phyloP scores from a whole-genome alignment of 2,888 invertebrate genomes.

The Protonemura montana region DNA sequence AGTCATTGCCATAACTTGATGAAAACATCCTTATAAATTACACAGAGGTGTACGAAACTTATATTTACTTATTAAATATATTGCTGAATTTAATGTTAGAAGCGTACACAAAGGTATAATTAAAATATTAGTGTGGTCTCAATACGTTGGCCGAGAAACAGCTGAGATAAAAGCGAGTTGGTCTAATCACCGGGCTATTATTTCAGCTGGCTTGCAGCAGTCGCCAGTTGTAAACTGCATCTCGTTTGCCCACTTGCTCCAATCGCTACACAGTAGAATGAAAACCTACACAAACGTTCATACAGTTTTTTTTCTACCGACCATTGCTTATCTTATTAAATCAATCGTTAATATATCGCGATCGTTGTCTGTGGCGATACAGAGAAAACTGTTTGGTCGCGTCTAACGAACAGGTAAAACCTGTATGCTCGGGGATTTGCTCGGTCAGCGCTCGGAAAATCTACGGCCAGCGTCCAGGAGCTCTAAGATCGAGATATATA shows the following conservation, averaged over 20 bases:
- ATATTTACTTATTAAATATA: not conserved
- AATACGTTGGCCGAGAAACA: not conserved
- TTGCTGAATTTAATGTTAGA: not conserved
- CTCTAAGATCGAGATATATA: not conserved
- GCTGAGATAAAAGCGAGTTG: not conserved
- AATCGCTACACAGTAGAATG: not conserved
- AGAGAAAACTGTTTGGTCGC: slow-evolving; percentile 2
- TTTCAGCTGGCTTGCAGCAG: not conserved
- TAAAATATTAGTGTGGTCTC: slow-evolving; percentile 12
- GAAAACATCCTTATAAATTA: not conserved
- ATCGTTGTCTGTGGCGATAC: not conserved
- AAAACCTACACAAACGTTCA: not conserved
- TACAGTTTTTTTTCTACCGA: slow-evolving; percentile 1
- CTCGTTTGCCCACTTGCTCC: slow-evolving; percentile 7
- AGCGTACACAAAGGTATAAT: not conserved
- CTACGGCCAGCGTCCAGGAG: not conserved
- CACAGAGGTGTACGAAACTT: not conserved
- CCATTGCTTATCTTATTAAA: slow-evolving; percentile 9
- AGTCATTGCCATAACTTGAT: not conserved
- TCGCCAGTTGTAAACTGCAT: not conserved
- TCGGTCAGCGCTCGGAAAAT: slow-evolving; percentile 4
- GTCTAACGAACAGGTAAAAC: slow-evolving; percentile 8
- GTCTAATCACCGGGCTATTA: not conserved
- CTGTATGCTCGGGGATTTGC: slow-evolving; percentile 7
- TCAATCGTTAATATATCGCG: not conserved